Base-by-base conservation (phyloP, 2,797 vertebrate genomes). In the Melanogrammus aeglefinus region DNA sequence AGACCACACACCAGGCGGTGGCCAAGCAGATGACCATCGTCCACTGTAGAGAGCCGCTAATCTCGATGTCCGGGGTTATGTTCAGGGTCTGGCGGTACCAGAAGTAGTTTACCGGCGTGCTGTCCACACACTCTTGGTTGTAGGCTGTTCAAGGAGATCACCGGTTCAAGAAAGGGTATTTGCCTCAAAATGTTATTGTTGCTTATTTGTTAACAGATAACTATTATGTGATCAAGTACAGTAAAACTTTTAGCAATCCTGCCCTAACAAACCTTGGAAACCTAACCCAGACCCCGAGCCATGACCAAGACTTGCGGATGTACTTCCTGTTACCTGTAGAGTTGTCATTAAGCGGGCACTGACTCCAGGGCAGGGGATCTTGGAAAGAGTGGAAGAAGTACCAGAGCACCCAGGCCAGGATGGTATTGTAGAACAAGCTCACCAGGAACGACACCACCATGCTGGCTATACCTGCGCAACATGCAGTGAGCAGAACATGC, bases 71-170 rank as follows among this genome's bases (percentile, higher is more conserved):
- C 0, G 92, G 73, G 0, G 94, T 92, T 89, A 97, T 91, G 85
- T 99, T 96, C 84, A 99, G 89, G 0, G 97, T 97, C 86, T 91
- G 83, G 4, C 97, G 94, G 85, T 97, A 98, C 97, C 97, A 98
- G 89, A 96, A 98, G 82, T 97, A 98, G 89, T 93, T 97, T 35
- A 96, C 95, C 0, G 96, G 2, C 0, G 96, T 95, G 75, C 96
- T 96, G 79, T 88, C 80, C 18, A 86, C 88, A 83, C 97, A 98
- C 85, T 99, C 97, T 27, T 78, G 36, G 2, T 94, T 80, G 0
- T 91, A 87, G 0, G 88, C 97, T 98, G 13, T 71, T 29, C 13
- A 29, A 29, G 12, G 24, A 24, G 66, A 29, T 27, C 66, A 29
- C n/a, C n/a, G 24, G 57, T 63, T 63, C 5, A 63, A 63, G 21